Base-by-base conservation (phyloP, 1,140 invertebrate species). In the Macrosteles quadrilineatus region DNA sequence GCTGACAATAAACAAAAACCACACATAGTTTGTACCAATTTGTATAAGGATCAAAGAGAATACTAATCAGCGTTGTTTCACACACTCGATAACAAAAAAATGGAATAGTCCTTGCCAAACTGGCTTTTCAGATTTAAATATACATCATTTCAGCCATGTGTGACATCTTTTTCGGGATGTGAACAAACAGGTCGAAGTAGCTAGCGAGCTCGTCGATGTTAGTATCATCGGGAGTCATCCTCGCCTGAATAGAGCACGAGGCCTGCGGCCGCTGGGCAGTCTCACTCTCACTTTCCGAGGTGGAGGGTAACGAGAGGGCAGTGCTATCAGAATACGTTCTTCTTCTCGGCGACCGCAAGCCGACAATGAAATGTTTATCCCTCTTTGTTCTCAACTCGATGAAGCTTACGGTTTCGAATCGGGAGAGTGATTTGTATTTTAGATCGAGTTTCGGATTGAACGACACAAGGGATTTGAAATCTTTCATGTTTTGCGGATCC, bases 121-220 rank as follows among this genome's bases (percentile, higher is more conserved):
- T n/a, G n/a, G n/a, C n/a, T n/a, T n/a, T n/a, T n/a, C n/a, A n/a
- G 32, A 36, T 19, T 87, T 86, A 97, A 83, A 93, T 96, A 80
- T 97, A 97, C 94, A 96, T 96, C 93, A 96, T 95, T 83, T 96
- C 94, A 66, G 95, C 95, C 94, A 96, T 96, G 62, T 90, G 89
- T 32, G 94, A 96, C 95, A 96, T 97, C 80, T 97, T 96, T 81
- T 94, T 95, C 72, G 95, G 95, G 84, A 97, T 95, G 86, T 96
- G 91, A 68, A 96, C 91, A 79, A 93, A 89, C 74, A 93, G 91
- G 80, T 97, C 94, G 79, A 96, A 94, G 80, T 97, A 97, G 78
- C 91, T 92, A 63, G 94, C 94, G 73, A 97, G 83, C 83, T 96
- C 94, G 77, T 95, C 92, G 74, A 96, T 95, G 47, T 91, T 95